Base-by-base conservation (phyloP, 2,113 vertebrate genomes). In the Piliocolobus tephrosceles region DNA sequence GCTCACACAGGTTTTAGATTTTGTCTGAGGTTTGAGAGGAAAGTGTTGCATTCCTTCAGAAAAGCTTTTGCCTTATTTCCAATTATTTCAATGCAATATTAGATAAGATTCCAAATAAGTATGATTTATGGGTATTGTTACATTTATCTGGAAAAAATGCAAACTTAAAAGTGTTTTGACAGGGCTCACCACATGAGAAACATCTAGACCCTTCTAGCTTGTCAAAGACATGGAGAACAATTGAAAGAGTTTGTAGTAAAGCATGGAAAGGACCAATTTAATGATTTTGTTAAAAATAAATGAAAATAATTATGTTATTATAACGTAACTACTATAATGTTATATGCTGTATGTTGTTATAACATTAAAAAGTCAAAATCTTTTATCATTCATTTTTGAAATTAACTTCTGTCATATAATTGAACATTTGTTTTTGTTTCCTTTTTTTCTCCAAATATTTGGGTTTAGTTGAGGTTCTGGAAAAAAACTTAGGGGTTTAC, bases 41-140 rank as follows among this genome's bases (percentile, higher is more conserved):
- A 96, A 91, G 47, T 92, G 27, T 72, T 81, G 9, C n/a, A 68
- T 85, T 17, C 23, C 35, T 66, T 76, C 27, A 85, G 18, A 92
- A 95, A 84, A 96, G 3, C 1, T 47, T 40, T 81, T 73, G 35
- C 27, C 40, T 27, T 68, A 61, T 82, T 95, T 83, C 35, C 17
- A 72, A 5, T 93, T 86, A 47, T 81, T 89, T 90, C 47, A 90
- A 52, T 52, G 43, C 9, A 87, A 81, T 88, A 92, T 91, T 91
- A 89, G 20, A 70, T 91, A 96, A 87, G 9, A 86, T 66, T 66
- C 32, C n/a, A 95, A 92, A 66, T 83, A 86, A 88, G 13, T 87
- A 79, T 80, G 85, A 80, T 66, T 70, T 79, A 55, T 91, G 20
- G 40, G 0, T 47, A 84, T 68, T 76, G 57, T 88, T 73, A 94